A percentile compares a stretch with the other conserved stretches of the same genome.
phyloP scores from a whole-genome alignment of 2,888 invertebrate species.

The Heliconius ethilla region DNA sequence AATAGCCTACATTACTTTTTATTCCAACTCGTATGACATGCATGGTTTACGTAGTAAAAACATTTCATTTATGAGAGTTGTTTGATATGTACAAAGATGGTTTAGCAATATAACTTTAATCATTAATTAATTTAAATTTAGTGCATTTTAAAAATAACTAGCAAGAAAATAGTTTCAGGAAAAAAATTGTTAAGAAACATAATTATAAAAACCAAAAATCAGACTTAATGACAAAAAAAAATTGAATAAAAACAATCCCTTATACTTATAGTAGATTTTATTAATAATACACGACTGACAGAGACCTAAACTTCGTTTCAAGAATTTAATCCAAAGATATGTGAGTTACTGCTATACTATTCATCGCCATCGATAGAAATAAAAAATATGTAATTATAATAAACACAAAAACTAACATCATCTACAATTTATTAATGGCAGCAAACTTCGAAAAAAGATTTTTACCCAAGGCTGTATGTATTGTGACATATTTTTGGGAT shows the following conservation, averaged over 20 bases:
- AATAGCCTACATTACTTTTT: conserved; percentile 13
- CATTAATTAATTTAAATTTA: neutral
- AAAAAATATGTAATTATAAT: too few relatives aligned
- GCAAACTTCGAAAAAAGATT: neutral
- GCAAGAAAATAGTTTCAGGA: too few relatives aligned
- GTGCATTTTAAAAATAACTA: neutral
- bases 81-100: neutral
- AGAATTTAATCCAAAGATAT: too few relatives aligned
- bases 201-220: neutral
- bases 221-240: too few relatives aligned
- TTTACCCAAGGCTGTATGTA: neutral
- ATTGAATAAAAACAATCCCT: too few relatives aligned
- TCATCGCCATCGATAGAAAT: too few relatives aligned
- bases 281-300: too few relatives aligned
- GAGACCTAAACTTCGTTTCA: too few relatives aligned
- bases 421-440: too few relatives aligned
- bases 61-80: neutral
- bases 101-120: neutral
- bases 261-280: too few relatives aligned
- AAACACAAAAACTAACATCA: too few relatives aligned
- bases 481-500: conserved; percentile 8
- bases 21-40: neutral
- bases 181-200: neutral
- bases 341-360: too few relatives aligned
- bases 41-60: neutral